Evolutionary conservation across 2,888 invertebrate species (phyloP).

Genomic region (Lasioglossum zephyrum): DNA sequence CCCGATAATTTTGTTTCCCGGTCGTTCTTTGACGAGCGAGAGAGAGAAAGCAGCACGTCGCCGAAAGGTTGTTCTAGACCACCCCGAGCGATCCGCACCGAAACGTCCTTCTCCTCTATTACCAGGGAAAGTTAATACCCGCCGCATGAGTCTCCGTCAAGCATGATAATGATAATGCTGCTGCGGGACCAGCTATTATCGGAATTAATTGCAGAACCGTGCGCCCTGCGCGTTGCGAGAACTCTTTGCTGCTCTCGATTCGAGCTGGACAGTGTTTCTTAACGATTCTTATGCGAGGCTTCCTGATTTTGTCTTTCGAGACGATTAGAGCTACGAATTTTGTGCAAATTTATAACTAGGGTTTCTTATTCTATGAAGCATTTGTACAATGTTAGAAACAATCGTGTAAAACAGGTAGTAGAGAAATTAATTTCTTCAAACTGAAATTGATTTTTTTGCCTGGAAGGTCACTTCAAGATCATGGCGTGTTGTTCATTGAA

Average conservation of each 20-base stretch:
- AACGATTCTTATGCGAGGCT: neutral
- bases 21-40: constrained; percentile 34
- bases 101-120: neutral
- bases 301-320: neutral
- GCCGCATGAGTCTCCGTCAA: neutral
- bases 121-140: neutral
- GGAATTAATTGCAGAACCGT: neutral
- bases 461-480: too few relatives aligned
- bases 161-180: neutral
- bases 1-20: constrained; percentile 36
- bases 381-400: too few relatives aligned
- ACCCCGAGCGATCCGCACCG: neutral
- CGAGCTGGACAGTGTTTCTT: neutral
- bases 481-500: too few relatives aligned
- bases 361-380: neutral
- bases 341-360: neutral
- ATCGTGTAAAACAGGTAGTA: too few relatives aligned
- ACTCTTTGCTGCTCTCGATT: neutral
- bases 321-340: neutral
- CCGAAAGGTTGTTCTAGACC: neutral
- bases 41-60: neutral
- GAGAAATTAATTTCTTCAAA: too few relatives aligned
- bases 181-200: constrained; percentile 1
- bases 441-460: too few relatives aligned
- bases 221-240: neutral